Evolutionary conservation across 2,113 vertebrate genomes (phyloP).

Genomic region (Eonycteris spelaea): DNA sequence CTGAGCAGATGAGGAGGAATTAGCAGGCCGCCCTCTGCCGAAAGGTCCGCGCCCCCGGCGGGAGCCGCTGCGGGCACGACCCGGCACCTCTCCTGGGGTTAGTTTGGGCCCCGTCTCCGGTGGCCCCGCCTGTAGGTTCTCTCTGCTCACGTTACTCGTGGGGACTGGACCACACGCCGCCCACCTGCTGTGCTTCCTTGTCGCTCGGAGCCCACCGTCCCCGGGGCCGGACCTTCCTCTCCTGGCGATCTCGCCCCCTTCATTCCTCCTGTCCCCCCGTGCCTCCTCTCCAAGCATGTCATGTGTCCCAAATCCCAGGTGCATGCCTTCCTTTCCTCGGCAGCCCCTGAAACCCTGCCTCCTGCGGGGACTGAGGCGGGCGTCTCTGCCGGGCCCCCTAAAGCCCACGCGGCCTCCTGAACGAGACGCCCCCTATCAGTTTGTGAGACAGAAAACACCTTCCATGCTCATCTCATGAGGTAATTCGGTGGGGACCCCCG

Average conservation of each 20-base stretch:
- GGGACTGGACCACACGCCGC: fast-evolving
- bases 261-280: background rate
- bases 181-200: no score
- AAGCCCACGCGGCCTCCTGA: background rate
- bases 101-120: background rate
- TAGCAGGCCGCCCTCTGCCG: background rate
- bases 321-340: background rate
- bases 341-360: background rate
- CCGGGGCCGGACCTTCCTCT: background rate
- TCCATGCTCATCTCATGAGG: background rate
- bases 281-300: background rate
- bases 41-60: background rate
- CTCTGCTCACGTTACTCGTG: background rate
- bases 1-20: background rate
- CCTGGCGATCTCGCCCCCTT: background rate
- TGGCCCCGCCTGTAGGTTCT: fast-evolving
- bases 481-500: background rate
- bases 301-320: background rate
- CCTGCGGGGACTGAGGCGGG: background rate
- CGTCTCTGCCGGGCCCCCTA: background rate
- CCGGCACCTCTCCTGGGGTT: background rate
- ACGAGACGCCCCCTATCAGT: background rate
- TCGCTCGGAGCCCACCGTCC: background rate
- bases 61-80: background rate
- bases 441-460: background rate